Evolutionary conservation across 2,888 invertebrate genomes (phyloP).

Genomic region (Stratiomys singularior): DNA sequence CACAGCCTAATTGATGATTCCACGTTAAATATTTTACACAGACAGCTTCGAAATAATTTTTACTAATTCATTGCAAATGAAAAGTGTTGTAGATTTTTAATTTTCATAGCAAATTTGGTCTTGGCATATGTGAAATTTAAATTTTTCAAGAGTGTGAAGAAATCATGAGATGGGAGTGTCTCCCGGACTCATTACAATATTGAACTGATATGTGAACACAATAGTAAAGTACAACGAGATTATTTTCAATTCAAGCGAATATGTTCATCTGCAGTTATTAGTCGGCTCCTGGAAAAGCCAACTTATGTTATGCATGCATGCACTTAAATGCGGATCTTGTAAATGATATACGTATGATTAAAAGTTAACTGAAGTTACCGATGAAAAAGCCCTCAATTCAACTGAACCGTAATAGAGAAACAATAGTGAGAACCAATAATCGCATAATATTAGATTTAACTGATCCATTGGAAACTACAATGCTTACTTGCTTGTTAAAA

Average conservation of each 20-base stretch:
- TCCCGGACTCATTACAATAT: too few species aligned
- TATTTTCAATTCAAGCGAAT: neutral
- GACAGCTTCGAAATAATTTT: slow-evolving; percentile 52
- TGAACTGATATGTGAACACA: too few species aligned
- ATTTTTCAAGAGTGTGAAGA: too few species aligned
- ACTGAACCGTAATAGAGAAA: neutral
- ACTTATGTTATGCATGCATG: neutral
- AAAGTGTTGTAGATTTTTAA: too few species aligned
- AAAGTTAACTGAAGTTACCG: slow-evolving; percentile 6
- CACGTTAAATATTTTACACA: slow-evolving; percentile 27
- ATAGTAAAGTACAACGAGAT: neutral
- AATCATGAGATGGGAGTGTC: too few species aligned
- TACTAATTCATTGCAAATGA: too few species aligned
- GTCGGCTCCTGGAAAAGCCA: neutral
- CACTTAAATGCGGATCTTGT: too few species aligned
- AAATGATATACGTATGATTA: neutral
- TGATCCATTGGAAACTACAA: too few species aligned
- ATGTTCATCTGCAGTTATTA: neutral
- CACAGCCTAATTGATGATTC: neutral
- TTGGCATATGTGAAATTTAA: too few species aligned
- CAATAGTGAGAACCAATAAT: neutral
- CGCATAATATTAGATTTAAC: neutral
- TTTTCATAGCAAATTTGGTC: too few species aligned
- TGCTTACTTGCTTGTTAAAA: too few species aligned
- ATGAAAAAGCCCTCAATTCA: neutral